These are phyloP conservation scores for Recurvirostra avosetta DNA, from an alignment of 2,113 vertebrate genomes.

Conservation along the genomic window DNA sequence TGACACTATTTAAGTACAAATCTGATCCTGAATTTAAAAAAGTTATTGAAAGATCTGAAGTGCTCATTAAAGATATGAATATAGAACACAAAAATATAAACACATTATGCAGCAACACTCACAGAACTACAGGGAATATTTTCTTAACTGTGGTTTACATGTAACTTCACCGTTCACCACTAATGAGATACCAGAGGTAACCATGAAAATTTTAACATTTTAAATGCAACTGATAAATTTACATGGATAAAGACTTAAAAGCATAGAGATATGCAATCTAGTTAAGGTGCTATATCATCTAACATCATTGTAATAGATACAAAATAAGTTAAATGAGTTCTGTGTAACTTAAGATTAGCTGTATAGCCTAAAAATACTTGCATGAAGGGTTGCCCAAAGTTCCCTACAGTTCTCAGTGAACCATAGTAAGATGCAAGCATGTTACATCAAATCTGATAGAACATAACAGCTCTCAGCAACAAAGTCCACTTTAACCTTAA, in stretches of 20 bases:
- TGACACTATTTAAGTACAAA: accelerated
- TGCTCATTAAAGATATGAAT: not conserved
- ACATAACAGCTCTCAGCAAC: not conserved
- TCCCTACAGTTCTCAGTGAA: not conserved
- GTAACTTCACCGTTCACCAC: not conserved
- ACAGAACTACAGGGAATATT: not conserved
- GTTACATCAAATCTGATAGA: not conserved
- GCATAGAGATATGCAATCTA: not conserved
- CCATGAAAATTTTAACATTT: not conserved
- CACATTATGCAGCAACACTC: not conserved
- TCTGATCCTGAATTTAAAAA: not conserved
- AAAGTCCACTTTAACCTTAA: not conserved
- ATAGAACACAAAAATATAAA: not conserved
- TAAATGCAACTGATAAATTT: not conserved
- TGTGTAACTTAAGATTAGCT: not conserved
- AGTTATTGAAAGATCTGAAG: not conserved
- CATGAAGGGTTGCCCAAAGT: not conserved
- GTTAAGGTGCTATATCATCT: not conserved
- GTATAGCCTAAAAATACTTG: not conserved
- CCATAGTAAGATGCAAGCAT: not conserved
- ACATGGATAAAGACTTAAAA: not conserved
- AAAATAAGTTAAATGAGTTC: not conserved
- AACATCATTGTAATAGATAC: not conserved
- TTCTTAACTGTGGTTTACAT: not conserved
- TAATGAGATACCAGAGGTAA: not conserved